Conservation (phyloP, 2,113 vertebrate species). For the Brachyhypopomus gauderio region DNA sequence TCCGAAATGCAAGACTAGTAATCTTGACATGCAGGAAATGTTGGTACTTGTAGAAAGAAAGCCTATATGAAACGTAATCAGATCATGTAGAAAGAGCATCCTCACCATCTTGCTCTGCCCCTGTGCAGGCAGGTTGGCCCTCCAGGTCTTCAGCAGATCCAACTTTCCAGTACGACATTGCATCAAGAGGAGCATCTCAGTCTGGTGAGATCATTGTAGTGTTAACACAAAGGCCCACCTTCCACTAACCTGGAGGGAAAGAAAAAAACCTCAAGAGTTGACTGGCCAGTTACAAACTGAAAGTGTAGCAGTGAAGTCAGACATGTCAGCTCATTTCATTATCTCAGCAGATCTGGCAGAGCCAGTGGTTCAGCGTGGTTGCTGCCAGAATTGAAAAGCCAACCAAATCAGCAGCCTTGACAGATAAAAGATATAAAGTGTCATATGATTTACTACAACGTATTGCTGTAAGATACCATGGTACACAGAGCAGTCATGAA, state of each 20-base stretch:
- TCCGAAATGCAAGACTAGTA: too few relatives aligned
- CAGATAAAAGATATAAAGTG: too few relatives aligned
- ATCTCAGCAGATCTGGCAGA: neutral
- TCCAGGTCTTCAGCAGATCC: constrained; percentile 70
- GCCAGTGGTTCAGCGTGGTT: constrained; percentile 3
- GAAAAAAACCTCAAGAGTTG: neutral
- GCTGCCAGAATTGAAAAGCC: neutral
- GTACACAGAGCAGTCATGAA: too few relatives aligned
- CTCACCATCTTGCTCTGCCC: constrained; percentile 78
- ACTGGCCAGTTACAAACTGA: neutral
- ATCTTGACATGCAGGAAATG: too few relatives aligned
- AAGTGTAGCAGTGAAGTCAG: neutral
- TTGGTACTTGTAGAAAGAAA: too few relatives aligned
- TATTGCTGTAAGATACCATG: too few relatives aligned
- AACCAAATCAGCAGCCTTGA: neutral
- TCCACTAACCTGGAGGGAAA: neutral
- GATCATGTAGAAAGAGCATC: neutral
- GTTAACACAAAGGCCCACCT: neutral
- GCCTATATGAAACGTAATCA: neutral
- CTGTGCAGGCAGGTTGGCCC: constrained; percentile 59
- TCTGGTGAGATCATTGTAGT: neutral
- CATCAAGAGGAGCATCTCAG: constrained; percentile 39
- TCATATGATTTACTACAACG: too few relatives aligned
- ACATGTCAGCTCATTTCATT: neutral
- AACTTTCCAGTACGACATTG: constrained; percentile 86